A percentile compares a stretch with the other conserved stretches of the same genome.
Conservation (phyloP, 2,888 invertebrate species). For the Papilio elwesi region DNA sequence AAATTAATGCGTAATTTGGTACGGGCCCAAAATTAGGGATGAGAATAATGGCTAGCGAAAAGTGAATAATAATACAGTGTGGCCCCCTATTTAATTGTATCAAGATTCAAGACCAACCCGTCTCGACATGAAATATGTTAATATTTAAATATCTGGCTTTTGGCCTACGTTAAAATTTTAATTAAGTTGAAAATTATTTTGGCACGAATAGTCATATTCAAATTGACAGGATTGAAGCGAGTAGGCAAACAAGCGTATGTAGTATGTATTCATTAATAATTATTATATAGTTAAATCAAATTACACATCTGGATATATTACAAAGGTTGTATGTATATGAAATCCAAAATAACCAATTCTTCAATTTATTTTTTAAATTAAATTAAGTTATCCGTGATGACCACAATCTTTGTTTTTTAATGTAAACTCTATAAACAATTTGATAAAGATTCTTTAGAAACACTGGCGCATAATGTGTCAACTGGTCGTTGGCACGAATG, state of each 20-base stretch:
- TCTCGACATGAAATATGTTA: conserved; percentile 59
- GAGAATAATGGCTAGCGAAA: conserved; percentile 75
- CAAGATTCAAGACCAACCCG: conserved; percentile 64
- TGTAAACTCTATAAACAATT: neutral
- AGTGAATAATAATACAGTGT: conserved; percentile 60
- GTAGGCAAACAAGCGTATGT: too few relatives aligned
- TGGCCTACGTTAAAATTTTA: conserved; percentile 3
- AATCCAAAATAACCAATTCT: too few relatives aligned
- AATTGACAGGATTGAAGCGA: too few relatives aligned
- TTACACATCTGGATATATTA: too few relatives aligned
- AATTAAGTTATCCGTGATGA: too few relatives aligned
- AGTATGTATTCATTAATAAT: too few relatives aligned
- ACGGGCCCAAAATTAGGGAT: conserved; percentile 78
- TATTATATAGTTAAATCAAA: too few relatives aligned
- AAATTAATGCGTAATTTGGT: conserved; percentile 80
- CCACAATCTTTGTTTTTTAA: neutral
- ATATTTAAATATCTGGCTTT: conserved; percentile 47
- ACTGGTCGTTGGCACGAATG: too few relatives aligned
- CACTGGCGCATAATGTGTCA: too few relatives aligned
- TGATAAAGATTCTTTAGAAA: too few relatives aligned
- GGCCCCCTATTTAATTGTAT: conserved; percentile 70
- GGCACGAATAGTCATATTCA: neutral
- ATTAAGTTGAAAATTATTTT: neutral
- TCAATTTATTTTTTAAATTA: too few relatives aligned
- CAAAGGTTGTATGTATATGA: too few relatives aligned